These are phyloP conservation scores for Coptotermes formosanus DNA, from an alignment of 1,140 invertebrate genomes.

Conservation along the genomic window DNA sequence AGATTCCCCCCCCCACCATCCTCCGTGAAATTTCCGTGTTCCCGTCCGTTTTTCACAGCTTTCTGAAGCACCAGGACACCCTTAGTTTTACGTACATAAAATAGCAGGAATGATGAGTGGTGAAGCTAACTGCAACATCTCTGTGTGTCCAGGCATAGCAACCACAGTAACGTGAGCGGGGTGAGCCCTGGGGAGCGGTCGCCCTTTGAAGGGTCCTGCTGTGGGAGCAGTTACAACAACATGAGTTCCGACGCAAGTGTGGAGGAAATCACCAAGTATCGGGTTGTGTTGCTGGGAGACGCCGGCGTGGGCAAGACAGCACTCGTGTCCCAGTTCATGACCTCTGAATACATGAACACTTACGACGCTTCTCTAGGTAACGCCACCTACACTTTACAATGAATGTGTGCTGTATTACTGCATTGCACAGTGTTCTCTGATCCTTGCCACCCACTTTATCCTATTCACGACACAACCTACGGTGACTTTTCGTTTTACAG, in stretches of 20 bases:
- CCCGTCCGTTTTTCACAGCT: no score
- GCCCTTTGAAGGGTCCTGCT: slow-evolving; percentile 80
- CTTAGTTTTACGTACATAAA: no score
- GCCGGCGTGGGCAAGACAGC: slow-evolving; percentile 87
- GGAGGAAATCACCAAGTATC: slow-evolving; percentile 61
- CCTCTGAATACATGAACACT: slow-evolving; percentile 90
- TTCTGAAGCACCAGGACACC: no score
- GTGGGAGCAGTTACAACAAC: slow-evolving; percentile 69
- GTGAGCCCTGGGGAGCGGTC: slow-evolving; percentile 71
- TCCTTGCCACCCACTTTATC: no score
- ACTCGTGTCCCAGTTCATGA: slow-evolving; percentile 88
- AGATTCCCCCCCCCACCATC: fast-evolving
- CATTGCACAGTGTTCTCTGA: no score
- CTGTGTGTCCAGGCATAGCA: slow-evolving; percentile 36
- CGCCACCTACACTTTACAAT: slow-evolving; percentile 34
- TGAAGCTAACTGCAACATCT: not conserved
- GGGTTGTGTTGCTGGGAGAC: slow-evolving; percentile 80
- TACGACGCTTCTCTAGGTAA: slow-evolving; percentile 85
- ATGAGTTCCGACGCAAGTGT: slow-evolving; percentile 62
- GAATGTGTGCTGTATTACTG: no score
- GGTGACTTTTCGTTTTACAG: no score
- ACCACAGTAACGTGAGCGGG: slow-evolving; percentile 36
- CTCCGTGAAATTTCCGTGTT: no score
- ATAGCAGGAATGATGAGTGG: no score
- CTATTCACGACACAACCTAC: no score